A percentile compares a stretch with the other conserved stretches of the same genome.
Evolutionary conservation across 2,797 vertebrate species (phyloP).

Genomic region (Salarias fasciatus): DNA sequence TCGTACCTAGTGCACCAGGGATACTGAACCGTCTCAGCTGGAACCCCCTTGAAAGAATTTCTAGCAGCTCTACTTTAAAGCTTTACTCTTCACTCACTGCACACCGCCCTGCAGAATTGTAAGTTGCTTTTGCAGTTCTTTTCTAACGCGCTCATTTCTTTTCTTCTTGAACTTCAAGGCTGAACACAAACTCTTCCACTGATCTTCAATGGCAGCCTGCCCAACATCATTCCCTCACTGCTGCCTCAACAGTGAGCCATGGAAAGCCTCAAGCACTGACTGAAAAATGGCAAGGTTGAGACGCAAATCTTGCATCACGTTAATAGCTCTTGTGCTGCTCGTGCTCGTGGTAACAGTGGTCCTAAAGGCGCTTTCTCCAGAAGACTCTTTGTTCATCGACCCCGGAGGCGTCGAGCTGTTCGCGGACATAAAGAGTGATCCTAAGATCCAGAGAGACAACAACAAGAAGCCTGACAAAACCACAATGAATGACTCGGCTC

Average conservation of each 20-base stretch:
- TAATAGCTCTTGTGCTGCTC: constrained; percentile 86
- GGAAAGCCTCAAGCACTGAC: constrained; percentile 29
- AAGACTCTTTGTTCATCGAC: constrained; percentile 81
- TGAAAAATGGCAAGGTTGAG: constrained; percentile 93
- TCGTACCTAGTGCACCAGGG: too few species aligned
- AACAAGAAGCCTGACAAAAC: constrained; percentile 48
- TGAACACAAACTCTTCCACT: not conserved
- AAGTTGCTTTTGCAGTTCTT: not conserved
- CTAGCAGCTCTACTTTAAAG: too few species aligned
- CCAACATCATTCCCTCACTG: constrained; percentile 7
- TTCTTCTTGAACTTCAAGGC: constrained; percentile 41
- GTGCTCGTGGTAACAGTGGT: constrained; percentile 88
- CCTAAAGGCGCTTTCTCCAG: constrained; percentile 88
- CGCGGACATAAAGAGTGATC: constrained; percentile 69
- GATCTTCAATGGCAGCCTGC: constrained; percentile 20
- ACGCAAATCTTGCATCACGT: constrained; percentile 87
- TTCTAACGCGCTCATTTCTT: not conserved
- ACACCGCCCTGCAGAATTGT: too few species aligned
- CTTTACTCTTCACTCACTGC: too few species aligned
- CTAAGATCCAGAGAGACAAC: constrained; percentile 33
- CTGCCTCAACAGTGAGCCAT: constrained; percentile 55
- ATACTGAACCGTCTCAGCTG: too few species aligned
- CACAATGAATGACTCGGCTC: constrained; percentile 31
- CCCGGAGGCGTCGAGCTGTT: constrained; percentile 82
- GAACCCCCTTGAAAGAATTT: too few species aligned